Evolutionary conservation across 2,113 vertebrate genomes (phyloP).

Genomic region (Gila orcuttii): DNA sequence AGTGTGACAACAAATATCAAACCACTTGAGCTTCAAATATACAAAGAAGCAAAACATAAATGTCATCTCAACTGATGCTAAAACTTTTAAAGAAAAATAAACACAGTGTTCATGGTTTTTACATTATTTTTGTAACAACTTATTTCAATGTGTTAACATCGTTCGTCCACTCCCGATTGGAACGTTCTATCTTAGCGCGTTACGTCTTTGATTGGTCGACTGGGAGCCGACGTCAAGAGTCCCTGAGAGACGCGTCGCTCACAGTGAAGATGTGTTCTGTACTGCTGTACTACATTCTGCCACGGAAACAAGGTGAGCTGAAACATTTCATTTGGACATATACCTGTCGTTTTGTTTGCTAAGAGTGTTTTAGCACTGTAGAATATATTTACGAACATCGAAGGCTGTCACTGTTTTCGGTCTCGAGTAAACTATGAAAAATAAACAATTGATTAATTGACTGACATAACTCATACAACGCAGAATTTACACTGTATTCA

Average conservation of each 20-base stretch:
- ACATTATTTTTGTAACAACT: not conserved
- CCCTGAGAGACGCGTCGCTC: slow-evolving; percentile 15
- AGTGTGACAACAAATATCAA: too few species aligned
- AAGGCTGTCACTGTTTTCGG: not conserved
- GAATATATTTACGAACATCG: not conserved
- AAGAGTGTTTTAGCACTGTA: not conserved
- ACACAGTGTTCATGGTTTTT: too few species aligned
- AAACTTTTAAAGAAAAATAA: too few species aligned
- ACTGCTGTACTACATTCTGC: not conserved
- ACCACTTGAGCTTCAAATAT: too few species aligned
- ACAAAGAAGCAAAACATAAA: too few species aligned
- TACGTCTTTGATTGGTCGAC: slow-evolving; percentile 15
- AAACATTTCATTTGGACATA: not conserved
- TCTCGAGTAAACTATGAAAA: not conserved
- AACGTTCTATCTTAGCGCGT: not conserved
- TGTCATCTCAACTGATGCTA: too few species aligned
- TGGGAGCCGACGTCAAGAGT: not conserved
- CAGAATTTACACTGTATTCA: not conserved
- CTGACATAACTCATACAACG: not conserved
- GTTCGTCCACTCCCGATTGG: not conserved
- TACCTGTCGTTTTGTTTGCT: not conserved
- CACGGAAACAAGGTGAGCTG: slow-evolving; percentile 25
- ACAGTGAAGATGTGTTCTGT: not conserved
- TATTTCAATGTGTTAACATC: not conserved
- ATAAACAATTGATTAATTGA: not conserved